These are phyloP conservation scores for Bibio marci DNA, from an alignment of 2,888 invertebrate species.

Conservation along the genomic window DNA sequence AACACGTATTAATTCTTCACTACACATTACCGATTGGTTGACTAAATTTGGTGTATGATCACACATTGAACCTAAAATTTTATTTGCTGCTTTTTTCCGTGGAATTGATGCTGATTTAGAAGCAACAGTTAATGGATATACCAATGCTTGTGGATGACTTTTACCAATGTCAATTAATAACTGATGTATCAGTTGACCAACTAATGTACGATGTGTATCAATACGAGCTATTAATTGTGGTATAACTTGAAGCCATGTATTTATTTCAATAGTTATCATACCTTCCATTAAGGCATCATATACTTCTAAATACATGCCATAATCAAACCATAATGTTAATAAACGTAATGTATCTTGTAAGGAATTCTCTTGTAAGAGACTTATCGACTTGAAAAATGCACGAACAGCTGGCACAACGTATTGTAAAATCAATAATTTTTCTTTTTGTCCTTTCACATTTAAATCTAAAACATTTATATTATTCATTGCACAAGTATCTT, in stretches of 20 bases:
- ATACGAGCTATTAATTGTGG: conserved; percentile 97
- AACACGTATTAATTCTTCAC: conserved; percentile 91
- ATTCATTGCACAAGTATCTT: conserved; percentile 12
- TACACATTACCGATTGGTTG: conserved; percentile 88
- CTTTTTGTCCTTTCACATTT: conserved; percentile 19
- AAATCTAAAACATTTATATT: conserved; percentile 5
- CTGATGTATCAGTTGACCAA: conserved; percentile 81
- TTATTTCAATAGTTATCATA: conserved; percentile 83
- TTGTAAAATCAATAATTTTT: conserved; percentile 32
- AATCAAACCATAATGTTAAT: conserved; percentile 95
- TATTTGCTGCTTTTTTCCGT: conserved; percentile 80
- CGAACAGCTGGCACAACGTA: conserved; percentile 89
- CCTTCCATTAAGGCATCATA: conserved; percentile 87
- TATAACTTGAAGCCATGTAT: conserved; percentile 98
- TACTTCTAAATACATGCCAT: conserved; percentile 85
- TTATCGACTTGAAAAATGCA: conserved; percentile 91
- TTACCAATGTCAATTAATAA: conserved; percentile 93
- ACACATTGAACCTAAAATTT: conserved; percentile 87
- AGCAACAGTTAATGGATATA: conserved; percentile 94
- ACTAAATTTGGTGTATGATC: conserved; percentile 86
- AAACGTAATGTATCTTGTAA: conserved; percentile 92
- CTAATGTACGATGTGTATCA: conserved; percentile 77
- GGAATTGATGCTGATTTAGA: conserved; percentile 80
- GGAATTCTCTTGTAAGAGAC: conserved; percentile 79
- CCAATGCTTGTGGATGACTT: conserved; percentile 91